Conservation (phyloP, 2,797 vertebrate species). For the Enteromius afrohamiltoni region DNA sequence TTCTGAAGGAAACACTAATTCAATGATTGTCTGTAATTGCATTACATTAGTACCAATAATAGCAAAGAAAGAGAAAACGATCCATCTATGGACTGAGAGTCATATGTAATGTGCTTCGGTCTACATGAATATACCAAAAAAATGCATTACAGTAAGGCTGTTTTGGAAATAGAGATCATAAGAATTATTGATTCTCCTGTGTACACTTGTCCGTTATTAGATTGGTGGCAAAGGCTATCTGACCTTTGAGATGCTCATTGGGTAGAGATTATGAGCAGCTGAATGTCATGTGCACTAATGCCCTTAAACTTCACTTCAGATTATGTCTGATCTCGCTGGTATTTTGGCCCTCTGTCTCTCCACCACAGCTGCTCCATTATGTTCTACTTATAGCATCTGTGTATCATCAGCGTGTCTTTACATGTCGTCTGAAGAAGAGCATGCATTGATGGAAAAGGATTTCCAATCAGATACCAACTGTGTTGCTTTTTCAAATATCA, state of each 20-base stretch:
- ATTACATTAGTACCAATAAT: neutral
- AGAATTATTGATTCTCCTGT: conserved; percentile 10
- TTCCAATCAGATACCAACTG: conserved; percentile 17
- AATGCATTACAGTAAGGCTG: neutral
- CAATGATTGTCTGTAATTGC: neutral
- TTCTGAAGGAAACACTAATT: neutral
- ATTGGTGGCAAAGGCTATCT: conserved; percentile 12
- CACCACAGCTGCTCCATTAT: conserved; percentile 26
- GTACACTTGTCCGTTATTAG: conserved; percentile 13
- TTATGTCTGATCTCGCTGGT: conserved; percentile 32
- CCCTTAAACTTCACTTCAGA: conserved; percentile 47
- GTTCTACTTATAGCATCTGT: conserved; percentile 23
- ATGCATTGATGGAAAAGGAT: neutral
- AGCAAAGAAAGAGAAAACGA: neutral
- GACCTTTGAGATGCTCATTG: conserved; percentile 18
- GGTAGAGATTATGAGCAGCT: conserved; percentile 36
- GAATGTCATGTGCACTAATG: conserved; percentile 36
- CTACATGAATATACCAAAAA: neutral
- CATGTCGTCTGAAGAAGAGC: conserved; percentile 13
- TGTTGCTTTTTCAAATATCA: neutral
- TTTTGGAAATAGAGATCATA: conserved; percentile 28
- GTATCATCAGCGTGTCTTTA: conserved; percentile 27
- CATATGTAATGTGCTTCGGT: neutral
- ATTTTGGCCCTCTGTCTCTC: conserved; percentile 34
- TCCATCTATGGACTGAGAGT: neutral